These are phyloP conservation scores for Drosophila kohkoa DNA, from an alignment of 1,140 invertebrate genomes.

Conservation along the genomic window DNA sequence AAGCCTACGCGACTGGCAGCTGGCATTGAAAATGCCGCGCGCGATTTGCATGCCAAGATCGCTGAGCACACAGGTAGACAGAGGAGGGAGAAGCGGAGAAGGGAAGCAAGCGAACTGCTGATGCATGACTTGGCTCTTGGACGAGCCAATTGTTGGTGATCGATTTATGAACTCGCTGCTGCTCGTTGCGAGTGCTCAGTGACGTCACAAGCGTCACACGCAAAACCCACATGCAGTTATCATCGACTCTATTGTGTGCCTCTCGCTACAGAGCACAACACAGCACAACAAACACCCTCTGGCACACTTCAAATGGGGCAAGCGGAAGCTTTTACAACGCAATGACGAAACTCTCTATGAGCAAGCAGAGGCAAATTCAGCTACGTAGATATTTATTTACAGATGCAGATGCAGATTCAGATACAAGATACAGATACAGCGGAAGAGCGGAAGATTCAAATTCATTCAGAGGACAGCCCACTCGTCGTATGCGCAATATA, in stretches of 20 bases:
- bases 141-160: conserved; percentile 71
- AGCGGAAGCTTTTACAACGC: conserved; percentile 75
- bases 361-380: conserved; percentile 16
- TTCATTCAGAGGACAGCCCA: conserved; percentile 68
- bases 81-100: neutral
- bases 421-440: conserved; percentile 18
- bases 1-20: conserved; percentile 63
- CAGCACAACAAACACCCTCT: neutral
- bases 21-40: conserved; percentile 73
- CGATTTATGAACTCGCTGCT: conserved; percentile 76
- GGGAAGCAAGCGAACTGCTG: conserved; percentile 46
- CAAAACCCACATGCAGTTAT: conserved; percentile 48
- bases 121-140: conserved; percentile 65
- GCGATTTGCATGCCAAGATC: conserved; percentile 77
- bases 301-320: conserved; percentile 30
- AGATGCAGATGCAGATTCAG: conserved; percentile 12
- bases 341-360: conserved; percentile 48
- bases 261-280: neutral
- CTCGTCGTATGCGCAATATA: conserved; percentile 39
- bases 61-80: neutral
- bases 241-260: conserved; percentile 37
- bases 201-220: conserved; percentile 65
- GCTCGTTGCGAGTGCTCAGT: conserved; percentile 53
- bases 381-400: neutral
- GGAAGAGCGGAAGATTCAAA: conserved; percentile 36